Conservation (phyloP, 2,113 vertebrate species). For the Calyptommatus sinebrachiatus region DNA sequence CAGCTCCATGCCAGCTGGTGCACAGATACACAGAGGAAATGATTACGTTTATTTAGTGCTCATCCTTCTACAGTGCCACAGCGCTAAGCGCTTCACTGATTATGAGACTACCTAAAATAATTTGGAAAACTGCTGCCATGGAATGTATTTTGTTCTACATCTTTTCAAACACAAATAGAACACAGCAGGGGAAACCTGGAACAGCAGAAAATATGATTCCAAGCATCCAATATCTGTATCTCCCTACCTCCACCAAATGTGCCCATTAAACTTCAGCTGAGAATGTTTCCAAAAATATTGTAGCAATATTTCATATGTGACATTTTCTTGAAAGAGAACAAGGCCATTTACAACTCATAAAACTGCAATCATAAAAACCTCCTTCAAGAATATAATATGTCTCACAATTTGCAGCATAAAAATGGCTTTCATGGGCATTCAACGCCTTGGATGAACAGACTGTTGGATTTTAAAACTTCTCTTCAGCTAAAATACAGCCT, state of each 20-base stretch:
- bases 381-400: too few species aligned
- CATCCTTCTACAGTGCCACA: constrained; percentile 47
- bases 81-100: constrained; percentile 40
- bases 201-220: constrained; percentile 1
- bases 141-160: constrained; percentile 5
- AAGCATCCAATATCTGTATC: constrained; percentile 14
- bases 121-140: not conserved
- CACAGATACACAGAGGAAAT: constrained; percentile 22
- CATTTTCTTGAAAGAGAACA: too few species aligned
- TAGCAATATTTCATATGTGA: too few species aligned
- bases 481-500: too few species aligned
- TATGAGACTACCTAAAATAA: constrained; percentile 42
- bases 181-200: not conserved
- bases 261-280: constrained; percentile 12
- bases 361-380: too few species aligned
- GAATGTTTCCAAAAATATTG: not conserved
- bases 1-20: constrained; percentile 38
- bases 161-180: constrained; percentile 47
- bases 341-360: too few species aligned
- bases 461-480: too few species aligned
- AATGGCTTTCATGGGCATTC: too few species aligned
- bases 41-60: constrained; percentile 48
- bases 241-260: not conserved
- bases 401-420: too few species aligned
- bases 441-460: too few species aligned